Conservation (phyloP, 2,113 vertebrate genomes). For the Burhinus bistriatus region DNA sequence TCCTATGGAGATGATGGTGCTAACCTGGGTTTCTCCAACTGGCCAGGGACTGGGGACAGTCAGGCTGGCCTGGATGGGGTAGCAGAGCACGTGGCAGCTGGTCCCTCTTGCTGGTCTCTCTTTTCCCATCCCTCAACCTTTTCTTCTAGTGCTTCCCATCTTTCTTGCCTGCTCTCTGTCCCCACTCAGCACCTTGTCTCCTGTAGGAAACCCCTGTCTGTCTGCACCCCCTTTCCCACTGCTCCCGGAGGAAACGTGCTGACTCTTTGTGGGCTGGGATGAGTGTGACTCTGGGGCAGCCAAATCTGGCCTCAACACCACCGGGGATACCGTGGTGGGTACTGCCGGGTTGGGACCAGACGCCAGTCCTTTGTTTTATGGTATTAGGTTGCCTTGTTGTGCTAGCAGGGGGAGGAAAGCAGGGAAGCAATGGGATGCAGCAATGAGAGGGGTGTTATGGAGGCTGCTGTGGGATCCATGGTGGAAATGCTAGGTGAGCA, state of each 20-base stretch:
- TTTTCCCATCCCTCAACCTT: background rate
- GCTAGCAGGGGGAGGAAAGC: rapidly evolving
- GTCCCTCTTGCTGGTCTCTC: background rate
- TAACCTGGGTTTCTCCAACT: background rate
- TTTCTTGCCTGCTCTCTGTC: background rate
- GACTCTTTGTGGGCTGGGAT: background rate
- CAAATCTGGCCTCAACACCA: rapidly evolving
- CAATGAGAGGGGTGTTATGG: background rate
- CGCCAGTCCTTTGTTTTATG: rapidly evolving
- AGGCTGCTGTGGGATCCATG: rapidly evolving
- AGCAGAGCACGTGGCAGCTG: background rate
- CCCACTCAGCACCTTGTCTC: background rate
- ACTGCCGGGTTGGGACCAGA: background rate
- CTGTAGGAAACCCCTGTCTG: background rate
- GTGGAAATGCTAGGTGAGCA: background rate
- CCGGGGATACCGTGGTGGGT: background rate
- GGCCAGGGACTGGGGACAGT: background rate
- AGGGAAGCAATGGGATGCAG: rapidly evolving
- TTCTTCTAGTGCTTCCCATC: background rate
- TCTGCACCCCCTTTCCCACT: background rate
- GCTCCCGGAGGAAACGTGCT: rapidly evolving
- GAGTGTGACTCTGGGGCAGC: background rate
- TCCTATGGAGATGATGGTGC: background rate
- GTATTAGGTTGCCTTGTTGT: background rate
- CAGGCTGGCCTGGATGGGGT: background rate